Evolutionary conservation across 2,113 vertebrate species (phyloP).

Genomic region (Patagioenas fasciata): DNA sequence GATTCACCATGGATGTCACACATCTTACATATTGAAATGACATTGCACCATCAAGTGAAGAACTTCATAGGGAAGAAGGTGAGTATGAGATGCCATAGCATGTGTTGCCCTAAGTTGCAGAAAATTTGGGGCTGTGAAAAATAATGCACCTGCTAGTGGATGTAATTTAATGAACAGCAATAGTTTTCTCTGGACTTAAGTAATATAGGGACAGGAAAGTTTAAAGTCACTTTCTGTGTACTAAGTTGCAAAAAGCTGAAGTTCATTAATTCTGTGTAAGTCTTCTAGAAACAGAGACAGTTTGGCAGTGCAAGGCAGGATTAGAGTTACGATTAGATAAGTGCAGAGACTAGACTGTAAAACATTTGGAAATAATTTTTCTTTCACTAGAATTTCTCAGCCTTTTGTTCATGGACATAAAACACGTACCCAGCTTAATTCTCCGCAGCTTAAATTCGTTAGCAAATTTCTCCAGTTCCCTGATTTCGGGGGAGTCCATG

Average conservation of each 20-base stretch:
- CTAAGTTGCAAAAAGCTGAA: background rate
- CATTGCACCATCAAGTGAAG: background rate
- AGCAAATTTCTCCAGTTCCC: constrained; percentile 95
- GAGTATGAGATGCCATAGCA: background rate
- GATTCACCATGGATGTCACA: background rate
- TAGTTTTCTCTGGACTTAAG: background rate
- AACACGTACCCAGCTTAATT: constrained; percentile 92
- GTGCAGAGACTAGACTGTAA: background rate
- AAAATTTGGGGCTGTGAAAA: background rate
- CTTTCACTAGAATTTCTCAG: background rate
- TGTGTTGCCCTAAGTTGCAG: rapidly evolving
- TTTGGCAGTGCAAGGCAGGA: background rate
- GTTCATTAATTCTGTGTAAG: background rate
- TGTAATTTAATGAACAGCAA: background rate
- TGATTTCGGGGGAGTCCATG: constrained; percentile 95
- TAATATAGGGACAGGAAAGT: background rate
- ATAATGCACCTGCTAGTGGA: background rate
- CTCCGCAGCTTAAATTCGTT: constrained; percentile 96
- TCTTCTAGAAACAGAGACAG: background rate
- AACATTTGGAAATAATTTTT: background rate
- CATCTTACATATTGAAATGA: background rate
- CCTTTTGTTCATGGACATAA: rapidly evolving
- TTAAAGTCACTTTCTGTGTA: background rate
- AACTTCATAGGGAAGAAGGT: background rate
- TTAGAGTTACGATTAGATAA: background rate